A percentile compares a stretch with the other conserved stretches of the same genome.
phyloP scores from a whole-genome alignment of 2,797 vertebrate genomes.

The Leucoraja ocellata region DNA sequence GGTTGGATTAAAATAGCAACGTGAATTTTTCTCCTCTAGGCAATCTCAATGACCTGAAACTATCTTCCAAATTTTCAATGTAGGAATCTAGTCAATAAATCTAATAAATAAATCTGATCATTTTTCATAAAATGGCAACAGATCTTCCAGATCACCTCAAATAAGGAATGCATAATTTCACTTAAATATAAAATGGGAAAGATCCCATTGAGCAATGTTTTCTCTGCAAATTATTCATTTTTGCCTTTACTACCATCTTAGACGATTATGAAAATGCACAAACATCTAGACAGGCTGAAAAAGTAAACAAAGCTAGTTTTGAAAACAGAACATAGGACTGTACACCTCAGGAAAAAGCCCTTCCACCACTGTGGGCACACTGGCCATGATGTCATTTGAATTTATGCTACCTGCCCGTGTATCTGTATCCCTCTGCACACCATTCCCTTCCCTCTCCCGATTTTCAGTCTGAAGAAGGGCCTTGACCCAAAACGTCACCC shows the following conservation, averaged over 20 bases:
- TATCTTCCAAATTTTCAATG: background rate
- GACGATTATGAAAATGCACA: background rate
- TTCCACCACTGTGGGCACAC: no score
- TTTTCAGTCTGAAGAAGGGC: no score
- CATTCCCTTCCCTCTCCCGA: no score
- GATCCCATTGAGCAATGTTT: background rate
- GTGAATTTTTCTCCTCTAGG: background rate
- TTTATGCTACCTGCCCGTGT: no score
- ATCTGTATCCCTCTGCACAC: no score
- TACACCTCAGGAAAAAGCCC: no score
- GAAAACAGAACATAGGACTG: no score
- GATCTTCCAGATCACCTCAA: background rate
- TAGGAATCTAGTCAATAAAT: background rate
- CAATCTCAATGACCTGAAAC: background rate
- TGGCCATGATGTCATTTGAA: no score
- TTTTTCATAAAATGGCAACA: background rate
- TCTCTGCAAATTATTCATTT: background rate
- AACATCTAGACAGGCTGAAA: background rate
- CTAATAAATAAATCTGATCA: background rate
- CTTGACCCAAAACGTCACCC: no score
- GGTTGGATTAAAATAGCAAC: background rate
- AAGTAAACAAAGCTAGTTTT: background rate
- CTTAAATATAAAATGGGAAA: background rate
- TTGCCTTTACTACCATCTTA: background rate
- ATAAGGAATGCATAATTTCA: background rate